A percentile compares a stretch with the other conserved stretches of the same genome.
Conservation (phyloP, 2,797 vertebrate species). For the Chrosomus eos region DNA sequence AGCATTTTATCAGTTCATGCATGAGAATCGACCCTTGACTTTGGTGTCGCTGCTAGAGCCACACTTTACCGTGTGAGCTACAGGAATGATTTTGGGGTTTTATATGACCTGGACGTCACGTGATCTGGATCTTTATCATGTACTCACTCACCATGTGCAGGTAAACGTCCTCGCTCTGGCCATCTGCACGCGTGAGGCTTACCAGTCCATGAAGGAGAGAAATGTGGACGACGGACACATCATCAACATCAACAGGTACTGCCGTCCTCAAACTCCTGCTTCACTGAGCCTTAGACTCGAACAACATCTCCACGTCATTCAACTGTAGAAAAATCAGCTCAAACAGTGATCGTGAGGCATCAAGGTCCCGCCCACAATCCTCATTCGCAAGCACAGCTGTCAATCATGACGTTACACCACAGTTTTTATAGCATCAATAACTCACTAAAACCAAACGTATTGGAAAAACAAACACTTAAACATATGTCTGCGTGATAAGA, state of each 20-base stretch:
- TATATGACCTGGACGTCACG: not conserved
- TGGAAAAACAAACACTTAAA: not conserved
- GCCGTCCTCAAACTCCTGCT: not conserved
- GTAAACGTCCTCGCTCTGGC: conserved; percentile 94
- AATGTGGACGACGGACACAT: conserved; percentile 93
- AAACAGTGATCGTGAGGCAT: not conserved
- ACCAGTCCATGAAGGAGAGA: conserved; percentile 95
- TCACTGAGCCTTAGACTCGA: not conserved
- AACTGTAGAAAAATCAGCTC: not conserved
- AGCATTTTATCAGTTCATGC: not conserved
- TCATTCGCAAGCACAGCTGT: not conserved
- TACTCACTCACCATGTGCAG: conserved; percentile 65
- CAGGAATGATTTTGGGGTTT: not conserved
- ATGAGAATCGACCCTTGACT: not conserved
- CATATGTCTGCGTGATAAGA: too few relatives aligned
- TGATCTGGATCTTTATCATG: not conserved
- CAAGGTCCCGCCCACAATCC: not conserved
- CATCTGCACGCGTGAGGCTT: conserved; percentile 94
- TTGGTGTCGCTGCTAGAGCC: not conserved
- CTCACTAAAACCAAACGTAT: not conserved
- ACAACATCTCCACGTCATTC: too few relatives aligned
- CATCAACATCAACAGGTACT: conserved; percentile 96
- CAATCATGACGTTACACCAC: not conserved
- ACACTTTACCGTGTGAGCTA: not conserved
- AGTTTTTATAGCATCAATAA: not conserved